Evolutionary conservation across 2,797 vertebrate species (phyloP).

Genomic region (Masticophis lateralis): DNA sequence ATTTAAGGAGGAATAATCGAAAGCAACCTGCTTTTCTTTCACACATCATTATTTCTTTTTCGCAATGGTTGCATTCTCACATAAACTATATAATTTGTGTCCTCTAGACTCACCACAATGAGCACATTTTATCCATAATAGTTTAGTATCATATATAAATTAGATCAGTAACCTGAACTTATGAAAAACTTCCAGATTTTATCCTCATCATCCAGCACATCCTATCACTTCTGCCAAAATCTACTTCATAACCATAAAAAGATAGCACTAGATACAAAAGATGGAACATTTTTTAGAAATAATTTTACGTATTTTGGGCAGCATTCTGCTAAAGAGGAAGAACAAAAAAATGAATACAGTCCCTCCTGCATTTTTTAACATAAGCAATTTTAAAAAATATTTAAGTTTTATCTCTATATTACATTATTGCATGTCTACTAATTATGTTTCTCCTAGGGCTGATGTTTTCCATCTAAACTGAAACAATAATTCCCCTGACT

Average conservation of each 20-base stretch:
- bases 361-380: background rate
- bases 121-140: background rate
- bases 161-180: background rate
- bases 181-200: background rate
- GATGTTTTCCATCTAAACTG: background rate
- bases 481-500: background rate
- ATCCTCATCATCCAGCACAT: background rate
- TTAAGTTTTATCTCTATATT: background rate
- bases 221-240: background rate
- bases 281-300: background rate
- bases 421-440: background rate
- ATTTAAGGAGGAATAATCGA: background rate
- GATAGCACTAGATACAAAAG: background rate
- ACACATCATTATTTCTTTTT: background rate
- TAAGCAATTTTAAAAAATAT: background rate
- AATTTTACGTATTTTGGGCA: background rate
- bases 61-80: background rate
- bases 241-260: background rate
- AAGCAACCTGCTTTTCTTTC: background rate
- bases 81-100: background rate
- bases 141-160: background rate
- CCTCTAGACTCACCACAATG: background rate
- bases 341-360: background rate
- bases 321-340: background rate
- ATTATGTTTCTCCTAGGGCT: background rate